Conservation (phyloP, 1,140 invertebrate species). For the Drosophila asahinai region DNA sequence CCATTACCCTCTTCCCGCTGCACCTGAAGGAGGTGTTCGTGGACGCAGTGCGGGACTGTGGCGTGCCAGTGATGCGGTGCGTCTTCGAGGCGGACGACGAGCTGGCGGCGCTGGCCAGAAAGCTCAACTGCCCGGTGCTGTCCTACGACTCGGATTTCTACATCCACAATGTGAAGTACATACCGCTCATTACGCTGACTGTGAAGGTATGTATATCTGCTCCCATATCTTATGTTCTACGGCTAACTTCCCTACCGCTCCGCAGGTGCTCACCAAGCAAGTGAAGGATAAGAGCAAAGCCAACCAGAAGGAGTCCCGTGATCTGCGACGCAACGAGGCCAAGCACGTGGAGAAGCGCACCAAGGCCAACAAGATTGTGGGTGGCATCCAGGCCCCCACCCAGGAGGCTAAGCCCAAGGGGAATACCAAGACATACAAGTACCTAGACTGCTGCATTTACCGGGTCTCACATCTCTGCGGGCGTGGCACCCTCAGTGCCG, state of each 20-base stretch:
- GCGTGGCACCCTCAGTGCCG: constrained; percentile 88
- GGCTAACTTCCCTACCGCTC: too few species aligned
- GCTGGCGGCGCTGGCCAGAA: constrained; percentile 91
- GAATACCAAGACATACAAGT: constrained; percentile 70
- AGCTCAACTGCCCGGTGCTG: constrained; percentile 92
- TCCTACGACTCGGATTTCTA: constrained; percentile 97
- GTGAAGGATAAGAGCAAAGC: constrained; percentile 23
- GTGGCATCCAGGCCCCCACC: constrained; percentile 35
- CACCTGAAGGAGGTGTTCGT: constrained; percentile 90
- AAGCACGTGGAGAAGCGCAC: constrained; percentile 77
- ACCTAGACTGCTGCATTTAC: constrained; percentile 90
- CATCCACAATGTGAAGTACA: constrained; percentile 93
- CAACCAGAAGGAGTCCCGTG: constrained; percentile 1
- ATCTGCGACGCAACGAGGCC: constrained; percentile 64
- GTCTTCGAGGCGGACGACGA: constrained; percentile 95
- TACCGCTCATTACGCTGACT: constrained; percentile 90
- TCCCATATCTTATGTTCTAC: too few species aligned
- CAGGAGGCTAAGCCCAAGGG: neutral
- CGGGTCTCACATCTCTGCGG: constrained; percentile 88
- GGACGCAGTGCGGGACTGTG: constrained; percentile 88
- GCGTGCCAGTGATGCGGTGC: constrained; percentile 89
- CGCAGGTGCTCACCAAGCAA: constrained; percentile 68
- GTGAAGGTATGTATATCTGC: constrained; percentile 53
- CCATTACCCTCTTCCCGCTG: constrained; percentile 88
- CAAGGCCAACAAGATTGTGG: constrained; percentile 65